Evolutionary conservation across 2,888 invertebrate genomes (phyloP).

Genomic region (Andrena bucephala): DNA sequence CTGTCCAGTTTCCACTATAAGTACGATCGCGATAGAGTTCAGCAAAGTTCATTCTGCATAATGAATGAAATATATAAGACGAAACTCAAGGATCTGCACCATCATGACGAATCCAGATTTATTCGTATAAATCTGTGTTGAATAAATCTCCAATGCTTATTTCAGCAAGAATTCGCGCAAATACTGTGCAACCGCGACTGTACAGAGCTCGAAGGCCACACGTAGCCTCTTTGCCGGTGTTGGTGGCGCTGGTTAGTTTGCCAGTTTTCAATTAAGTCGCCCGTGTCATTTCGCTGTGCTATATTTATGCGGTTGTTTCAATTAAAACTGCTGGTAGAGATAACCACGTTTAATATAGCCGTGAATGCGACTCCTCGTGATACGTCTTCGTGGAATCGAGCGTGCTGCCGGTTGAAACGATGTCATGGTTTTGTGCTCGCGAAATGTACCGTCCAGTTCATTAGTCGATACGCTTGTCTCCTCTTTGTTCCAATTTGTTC

Average conservation of each 20-base stretch:
- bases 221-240: neutral
- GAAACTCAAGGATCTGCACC: too few relatives aligned
- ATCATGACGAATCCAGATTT: too few relatives aligned
- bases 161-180: neutral
- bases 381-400: neutral
- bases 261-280: constrained; percentile 61
- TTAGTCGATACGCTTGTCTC: neutral
- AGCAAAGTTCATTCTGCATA: neutral
- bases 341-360: constrained; percentile 23
- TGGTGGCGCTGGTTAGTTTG: neutral
- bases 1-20: constrained; percentile 35
- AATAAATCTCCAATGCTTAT: neutral
- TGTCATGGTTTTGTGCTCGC: neutral
- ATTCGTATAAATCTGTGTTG: too few relatives aligned
- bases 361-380: constrained; percentile 10
- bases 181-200: neutral
- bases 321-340: constrained; percentile 48
- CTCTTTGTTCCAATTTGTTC: neutral
- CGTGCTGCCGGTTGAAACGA: neutral
- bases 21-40: constrained; percentile 7
- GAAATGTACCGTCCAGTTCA: neutral
- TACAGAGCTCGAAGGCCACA: constrained; percentile 8
- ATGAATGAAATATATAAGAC: neutral
- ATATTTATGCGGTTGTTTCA: constrained; percentile 54
- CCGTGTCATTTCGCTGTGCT: constrained; percentile 23